phyloP scores from a whole-genome alignment of 2,113 vertebrate species.

The Mus musculus region DNA sequence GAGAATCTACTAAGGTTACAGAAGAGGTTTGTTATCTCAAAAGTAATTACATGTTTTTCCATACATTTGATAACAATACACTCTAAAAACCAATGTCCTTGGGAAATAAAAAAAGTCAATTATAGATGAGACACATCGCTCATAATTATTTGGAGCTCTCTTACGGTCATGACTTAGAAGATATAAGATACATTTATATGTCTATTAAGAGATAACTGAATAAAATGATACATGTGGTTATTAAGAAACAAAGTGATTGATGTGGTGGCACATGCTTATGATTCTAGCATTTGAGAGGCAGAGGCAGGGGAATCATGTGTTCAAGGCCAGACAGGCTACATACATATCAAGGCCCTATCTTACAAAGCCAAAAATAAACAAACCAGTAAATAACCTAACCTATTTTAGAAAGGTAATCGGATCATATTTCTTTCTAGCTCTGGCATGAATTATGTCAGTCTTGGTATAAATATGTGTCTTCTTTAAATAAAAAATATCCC shows the following conservation, averaged over 20 bases:
- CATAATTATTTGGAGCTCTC: not conserved
- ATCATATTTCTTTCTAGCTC: slow-evolving; percentile 2
- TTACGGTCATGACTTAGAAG: not conserved
- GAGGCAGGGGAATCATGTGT: not conserved
- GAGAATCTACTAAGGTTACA: not conserved
- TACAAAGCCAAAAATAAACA: not conserved
- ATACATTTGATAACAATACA: not conserved
- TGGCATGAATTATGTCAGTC: not conserved
- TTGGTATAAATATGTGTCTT: not conserved
- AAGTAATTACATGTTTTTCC: not conserved
- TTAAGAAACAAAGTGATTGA: not conserved
- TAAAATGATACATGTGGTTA: not conserved
- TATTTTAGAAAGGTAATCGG: not conserved
- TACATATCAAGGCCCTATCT: not conserved
- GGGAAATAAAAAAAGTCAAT: not conserved
- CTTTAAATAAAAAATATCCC: not conserved
- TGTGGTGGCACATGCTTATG: not conserved
- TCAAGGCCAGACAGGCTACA: not conserved
- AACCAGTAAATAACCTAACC: not conserved
- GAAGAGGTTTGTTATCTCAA: not conserved
- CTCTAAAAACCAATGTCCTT: not conserved
- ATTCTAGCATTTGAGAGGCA: not conserved
- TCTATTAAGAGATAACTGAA: not conserved
- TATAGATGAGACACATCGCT: not conserved
- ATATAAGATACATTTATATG: not conserved